These are phyloP conservation scores for Amblyjoppa fuscipennis DNA, from an alignment of 2,888 invertebrate genomes.

Conservation along the genomic window DNA sequence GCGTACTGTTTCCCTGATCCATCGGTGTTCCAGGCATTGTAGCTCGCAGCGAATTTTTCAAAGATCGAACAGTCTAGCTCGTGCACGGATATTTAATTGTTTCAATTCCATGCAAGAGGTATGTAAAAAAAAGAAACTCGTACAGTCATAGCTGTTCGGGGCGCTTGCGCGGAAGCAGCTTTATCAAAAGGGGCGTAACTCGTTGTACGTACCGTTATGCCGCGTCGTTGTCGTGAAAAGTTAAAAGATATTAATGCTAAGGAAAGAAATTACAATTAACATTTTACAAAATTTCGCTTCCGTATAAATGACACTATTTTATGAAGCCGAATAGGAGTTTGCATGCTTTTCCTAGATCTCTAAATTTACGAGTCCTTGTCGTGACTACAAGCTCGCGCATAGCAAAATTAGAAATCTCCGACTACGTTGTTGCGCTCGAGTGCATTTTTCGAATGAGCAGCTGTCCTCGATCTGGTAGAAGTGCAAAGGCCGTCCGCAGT, in stretches of 20 bases:
- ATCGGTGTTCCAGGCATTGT: slow-evolving; percentile 82
- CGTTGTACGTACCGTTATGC: not conserved
- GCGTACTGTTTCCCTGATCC: slow-evolving; percentile 66
- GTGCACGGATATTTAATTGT: not conserved
- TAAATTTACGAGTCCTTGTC: too few species aligned
- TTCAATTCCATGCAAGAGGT: not conserved
- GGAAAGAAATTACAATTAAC: too few species aligned
- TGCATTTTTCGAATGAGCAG: not conserved
- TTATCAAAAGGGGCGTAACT: slow-evolving; percentile 13
- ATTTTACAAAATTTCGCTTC: too few species aligned
- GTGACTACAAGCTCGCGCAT: too few species aligned
- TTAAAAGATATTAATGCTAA: not conserved
- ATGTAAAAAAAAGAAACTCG: not conserved
- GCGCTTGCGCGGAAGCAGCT: not conserved
- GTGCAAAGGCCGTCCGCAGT: not conserved
- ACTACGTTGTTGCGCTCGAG: not conserved
- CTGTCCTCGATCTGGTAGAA: not conserved
- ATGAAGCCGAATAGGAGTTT: too few species aligned
- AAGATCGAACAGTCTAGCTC: not conserved
- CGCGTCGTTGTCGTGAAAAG: not conserved
- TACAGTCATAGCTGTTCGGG: not conserved
- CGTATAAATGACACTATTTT: too few species aligned
- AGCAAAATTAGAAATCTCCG: not conserved
- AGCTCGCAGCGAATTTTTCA: slow-evolving; percentile 1
- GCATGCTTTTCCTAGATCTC: too few species aligned